Percentiles rank a stretch among this genome's conserved stretches.
Conservation (phyloP, 2,888 invertebrate genomes). For the Drosophila niveifrons region DNA sequence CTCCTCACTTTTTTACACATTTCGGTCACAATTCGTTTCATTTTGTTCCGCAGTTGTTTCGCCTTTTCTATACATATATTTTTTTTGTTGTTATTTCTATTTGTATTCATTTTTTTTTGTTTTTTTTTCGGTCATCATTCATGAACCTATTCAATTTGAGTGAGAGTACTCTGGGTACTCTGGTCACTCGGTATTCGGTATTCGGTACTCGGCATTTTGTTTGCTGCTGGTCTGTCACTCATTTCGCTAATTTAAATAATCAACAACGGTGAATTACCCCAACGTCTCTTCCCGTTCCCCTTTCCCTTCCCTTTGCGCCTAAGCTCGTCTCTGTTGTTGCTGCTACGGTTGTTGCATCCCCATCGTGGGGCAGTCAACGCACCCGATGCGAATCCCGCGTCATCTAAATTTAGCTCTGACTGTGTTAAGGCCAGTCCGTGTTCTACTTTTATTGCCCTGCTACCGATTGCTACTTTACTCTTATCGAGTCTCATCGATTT, state of each 20-base stretch:
- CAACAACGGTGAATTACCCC: conserved; percentile 62
- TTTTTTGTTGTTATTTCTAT: too few species aligned
- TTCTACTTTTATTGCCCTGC: not conserved
- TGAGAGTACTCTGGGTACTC: conserved; percentile 33
- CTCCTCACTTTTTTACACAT: conserved; percentile 12
- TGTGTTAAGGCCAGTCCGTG: not conserved
- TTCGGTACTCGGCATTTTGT: conserved; percentile 5
- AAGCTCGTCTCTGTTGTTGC: not conserved
- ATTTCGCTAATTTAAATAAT: conserved; percentile 78
- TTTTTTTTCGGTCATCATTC: conserved; percentile 56
- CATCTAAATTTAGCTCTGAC: conserved; percentile 38
- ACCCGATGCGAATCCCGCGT: conserved; percentile 25
- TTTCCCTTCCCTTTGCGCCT: not conserved
- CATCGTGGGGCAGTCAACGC: conserved; percentile 51
- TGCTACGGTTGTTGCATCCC: conserved; percentile 37
- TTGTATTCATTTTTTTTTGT: conserved; percentile 2
- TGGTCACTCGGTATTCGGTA: conserved; percentile 10
- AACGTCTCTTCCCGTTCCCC: not conserved
- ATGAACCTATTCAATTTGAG: conserved; percentile 69
- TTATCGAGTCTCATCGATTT: not conserved
- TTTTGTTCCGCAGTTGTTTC: conserved; percentile 27
- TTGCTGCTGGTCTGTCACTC: conserved; percentile 68
- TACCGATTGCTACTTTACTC: conserved; percentile 1
- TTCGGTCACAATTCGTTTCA: conserved; percentile 10
- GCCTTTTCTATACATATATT: not conserved